phyloP scores from a whole-genome alignment of 2,113 vertebrate genomes.

The Ardeotis arabs region DNA sequence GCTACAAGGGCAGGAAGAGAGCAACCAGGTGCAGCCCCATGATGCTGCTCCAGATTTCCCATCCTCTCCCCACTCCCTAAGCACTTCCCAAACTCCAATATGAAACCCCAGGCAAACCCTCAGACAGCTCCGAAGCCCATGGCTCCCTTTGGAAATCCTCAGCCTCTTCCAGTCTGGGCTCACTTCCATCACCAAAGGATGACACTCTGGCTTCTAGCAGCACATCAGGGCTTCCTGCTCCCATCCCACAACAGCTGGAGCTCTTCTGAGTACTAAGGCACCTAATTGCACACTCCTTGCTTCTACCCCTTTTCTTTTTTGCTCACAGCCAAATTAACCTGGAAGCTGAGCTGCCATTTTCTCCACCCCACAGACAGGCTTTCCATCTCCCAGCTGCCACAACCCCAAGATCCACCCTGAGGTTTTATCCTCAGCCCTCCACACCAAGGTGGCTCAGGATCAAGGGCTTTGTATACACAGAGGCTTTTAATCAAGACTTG shows the following conservation, averaged over 20 bases:
- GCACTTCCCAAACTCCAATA: neutral
- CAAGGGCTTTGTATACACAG: neutral
- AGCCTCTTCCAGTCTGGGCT: neutral
- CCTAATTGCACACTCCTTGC: neutral
- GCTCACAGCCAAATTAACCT: neutral
- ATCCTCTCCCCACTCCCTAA: neutral
- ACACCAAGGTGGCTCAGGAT: neutral
- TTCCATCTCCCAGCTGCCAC: neutral
- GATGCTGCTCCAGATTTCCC: neutral
- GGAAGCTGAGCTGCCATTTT: neutral
- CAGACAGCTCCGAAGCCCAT: neutral
- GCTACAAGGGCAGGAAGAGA: neutral
- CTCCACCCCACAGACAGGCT: neutral
- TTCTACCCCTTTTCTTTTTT: neutral
- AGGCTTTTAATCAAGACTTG: constrained; percentile 53
- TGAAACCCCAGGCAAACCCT: neutral
- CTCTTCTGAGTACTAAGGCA: neutral
- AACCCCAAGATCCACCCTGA: neutral
- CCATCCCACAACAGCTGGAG: neutral
- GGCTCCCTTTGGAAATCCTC: neutral
- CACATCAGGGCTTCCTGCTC: neutral
- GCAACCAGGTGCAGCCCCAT: neutral
- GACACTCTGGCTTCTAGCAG: neutral
- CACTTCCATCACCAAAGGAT: neutral
- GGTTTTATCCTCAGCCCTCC: neutral